Percentiles rank a stretch among this genome's conserved stretches.
Conservation (phyloP, 2,888 invertebrate genomes). For the Punctoribates punctum region DNA sequence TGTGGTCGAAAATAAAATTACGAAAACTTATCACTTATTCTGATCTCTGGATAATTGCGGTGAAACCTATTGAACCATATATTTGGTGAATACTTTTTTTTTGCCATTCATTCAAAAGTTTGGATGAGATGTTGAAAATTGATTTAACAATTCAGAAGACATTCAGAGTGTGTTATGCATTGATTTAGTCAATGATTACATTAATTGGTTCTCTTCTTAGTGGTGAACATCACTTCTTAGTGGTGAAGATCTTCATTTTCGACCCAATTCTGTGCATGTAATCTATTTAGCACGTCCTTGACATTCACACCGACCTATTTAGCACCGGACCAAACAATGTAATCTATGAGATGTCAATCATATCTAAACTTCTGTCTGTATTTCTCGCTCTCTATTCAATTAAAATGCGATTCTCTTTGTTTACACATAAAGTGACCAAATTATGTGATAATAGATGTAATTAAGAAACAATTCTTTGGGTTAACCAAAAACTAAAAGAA, state of each 20-base stretch:
- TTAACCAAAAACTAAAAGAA: too few relatives aligned
- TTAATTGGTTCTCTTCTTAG: not conserved
- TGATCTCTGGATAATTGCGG: too few relatives aligned
- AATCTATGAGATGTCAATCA: not conserved
- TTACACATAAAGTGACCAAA: too few relatives aligned
- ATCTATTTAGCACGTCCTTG: slow-evolving; percentile 31
- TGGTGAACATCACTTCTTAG: not conserved
- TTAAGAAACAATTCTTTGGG: too few relatives aligned
- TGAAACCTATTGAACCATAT: too few relatives aligned
- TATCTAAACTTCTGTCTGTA: not conserved
- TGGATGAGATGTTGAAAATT: too few relatives aligned
- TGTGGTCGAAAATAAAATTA: too few relatives aligned
- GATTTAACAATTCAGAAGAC: too few relatives aligned
- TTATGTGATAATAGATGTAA: too few relatives aligned
- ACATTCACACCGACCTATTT: slow-evolving; percentile 37
- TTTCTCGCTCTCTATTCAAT: not conserved
- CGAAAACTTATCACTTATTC: too few relatives aligned
- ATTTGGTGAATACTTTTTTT: too few relatives aligned
- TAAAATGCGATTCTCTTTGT: not conserved
- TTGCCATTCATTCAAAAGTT: too few relatives aligned
- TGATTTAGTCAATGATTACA: not conserved
- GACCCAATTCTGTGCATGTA: not conserved
- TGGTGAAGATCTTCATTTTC: slow-evolving; percentile 7
- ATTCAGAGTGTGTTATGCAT: not conserved
- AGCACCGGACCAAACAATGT: slow-evolving; percentile 26